Base-by-base conservation (phyloP, 2,888 invertebrate species). In the Spisula subtruncata region DNA sequence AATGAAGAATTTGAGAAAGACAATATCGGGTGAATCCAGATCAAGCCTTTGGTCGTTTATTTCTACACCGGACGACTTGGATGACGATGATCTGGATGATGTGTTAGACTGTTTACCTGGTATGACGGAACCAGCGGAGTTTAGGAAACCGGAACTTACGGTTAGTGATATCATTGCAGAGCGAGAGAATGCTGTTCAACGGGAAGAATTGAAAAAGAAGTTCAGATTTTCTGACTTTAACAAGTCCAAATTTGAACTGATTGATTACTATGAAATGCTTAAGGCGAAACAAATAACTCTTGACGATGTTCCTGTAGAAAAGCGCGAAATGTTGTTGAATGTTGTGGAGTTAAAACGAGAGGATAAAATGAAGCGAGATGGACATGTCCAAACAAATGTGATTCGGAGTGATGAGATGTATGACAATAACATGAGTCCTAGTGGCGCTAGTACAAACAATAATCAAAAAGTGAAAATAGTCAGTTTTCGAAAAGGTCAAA, bases 31-130 rank as follows among this genome's bases (percentile, higher is more conserved):
- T 46, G 93, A 93, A 80, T 94, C 94, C 20, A 89, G 93, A 48
- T 93, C 94, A 4, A 93, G 93, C 51, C 81, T 94, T 14, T 94
- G 94, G 94, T 94, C 94, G 29, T 93, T 93, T 82, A 91, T 94
- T 79, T 93, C 94, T 6, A 93, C 94, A 51, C 91, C 92, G 0
- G 94, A 94, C 87, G 92, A 91, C 81, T 84, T 93, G 25, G 93
- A 93, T 48, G 91, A 92, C 60, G 92, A 93, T n/a, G 90, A 91
- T 29, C 54, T 94, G 12, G 94, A 93, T 29, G 91, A 92, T 41
- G 93, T 95, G 25, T 89, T 94, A 5, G 94, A 94, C 16, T 93
- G 93, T 86, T 91, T 95, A 54, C 95, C 95, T 18, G 94, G 94
- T 18, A 94, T 93, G 93, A 86, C 94, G 10, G 91, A 93, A 25